Evolutionary conservation across 2,797 vertebrate genomes (phyloP), one percentile per base, ranked within the genome.

Genomic region (Tolypeutes matacus): DNA sequence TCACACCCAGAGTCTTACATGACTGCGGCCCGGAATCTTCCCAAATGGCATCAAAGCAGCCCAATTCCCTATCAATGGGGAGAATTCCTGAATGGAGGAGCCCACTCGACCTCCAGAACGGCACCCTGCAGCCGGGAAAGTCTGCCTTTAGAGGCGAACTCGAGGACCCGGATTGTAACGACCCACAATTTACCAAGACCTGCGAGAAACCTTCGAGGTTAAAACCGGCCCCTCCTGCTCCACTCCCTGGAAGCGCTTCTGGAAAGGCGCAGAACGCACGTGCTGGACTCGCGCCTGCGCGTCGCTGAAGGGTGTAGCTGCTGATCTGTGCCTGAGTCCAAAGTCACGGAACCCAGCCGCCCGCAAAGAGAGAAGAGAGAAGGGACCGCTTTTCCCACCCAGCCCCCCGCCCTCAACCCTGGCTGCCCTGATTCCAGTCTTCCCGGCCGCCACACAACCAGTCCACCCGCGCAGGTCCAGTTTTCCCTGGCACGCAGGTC

Each of bases 211-310:
- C 51, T 21, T 2, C 36, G 64, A 36, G 29, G 29, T 21, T 76
- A 56, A 56, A 58, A 75, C 80, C 84, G 51, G 17, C 7, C 5
- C 2, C 13, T 60, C 17, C 53, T 64, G 25, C 58, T 42, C 31
- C n/a, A 73, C 5, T 18, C 49, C 46, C 27, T 31, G 27, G 21
- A 91, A 34, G 39, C 76, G 23, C 1, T 53, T 20, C 36, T 82
- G 34, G 58, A 13, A 39, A 60, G 69, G 29, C 0, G 15, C 18
- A 31, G 1, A 5, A 18, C n/a, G 4, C 8, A 31, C 17, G 2
- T 10, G 14, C 39, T 46, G 9, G 31, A n/a, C 46, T 77, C 9
- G 17, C n/a, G 9, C n/a, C 17, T 15, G 62, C 7, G 3, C 46
- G 17, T 70, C 7, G 3, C 7, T 36, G 17, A 13, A 75, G 31